Percentiles rank a stretch among this genome's conserved stretches.
phyloP scores from a whole-genome alignment of 2,113 vertebrate genomes.

The Dromaius novaehollandiae region DNA sequence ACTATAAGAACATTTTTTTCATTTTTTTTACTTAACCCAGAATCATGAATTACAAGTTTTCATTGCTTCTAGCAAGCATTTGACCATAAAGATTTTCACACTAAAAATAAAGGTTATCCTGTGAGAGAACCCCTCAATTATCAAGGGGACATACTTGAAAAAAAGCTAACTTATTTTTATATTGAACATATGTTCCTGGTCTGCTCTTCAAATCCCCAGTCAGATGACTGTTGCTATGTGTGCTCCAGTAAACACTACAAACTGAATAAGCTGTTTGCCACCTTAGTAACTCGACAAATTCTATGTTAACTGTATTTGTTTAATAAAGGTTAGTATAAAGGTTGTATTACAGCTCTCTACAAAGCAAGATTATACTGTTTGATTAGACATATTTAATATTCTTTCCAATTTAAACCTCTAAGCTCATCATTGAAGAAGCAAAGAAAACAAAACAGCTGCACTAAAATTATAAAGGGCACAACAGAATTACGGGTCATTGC shows the following conservation, averaged over 20 bases:
- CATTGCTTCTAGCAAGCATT: background rate
- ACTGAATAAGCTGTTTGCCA: background rate
- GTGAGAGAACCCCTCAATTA: background rate
- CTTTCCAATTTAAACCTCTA: slow-evolving; percentile 1
- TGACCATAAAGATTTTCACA: background rate
- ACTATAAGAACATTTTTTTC: background rate
- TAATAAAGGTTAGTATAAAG: background rate
- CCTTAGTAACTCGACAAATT: slow-evolving; percentile 22
- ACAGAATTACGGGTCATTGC: background rate
- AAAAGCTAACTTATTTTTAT: background rate
- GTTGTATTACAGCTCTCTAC: background rate
- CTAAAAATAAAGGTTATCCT: background rate
- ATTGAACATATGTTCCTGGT: background rate
- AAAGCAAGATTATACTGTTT: background rate
- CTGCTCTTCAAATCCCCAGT: slow-evolving; percentile 51
- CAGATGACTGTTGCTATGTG: slow-evolving; percentile 54
- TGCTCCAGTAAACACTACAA: slow-evolving; percentile 43
- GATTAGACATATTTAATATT: background rate
- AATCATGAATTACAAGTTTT: background rate
- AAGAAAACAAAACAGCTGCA: background rate
- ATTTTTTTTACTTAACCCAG: background rate
- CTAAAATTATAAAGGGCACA: background rate
- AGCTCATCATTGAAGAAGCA: background rate
- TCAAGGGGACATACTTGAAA: background rate
- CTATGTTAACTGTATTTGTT: background rate